Percentiles rank a stretch among this genome's conserved stretches.
phyloP scores from a whole-genome alignment of 2,888 invertebrate genomes.

The Arge pagana region DNA sequence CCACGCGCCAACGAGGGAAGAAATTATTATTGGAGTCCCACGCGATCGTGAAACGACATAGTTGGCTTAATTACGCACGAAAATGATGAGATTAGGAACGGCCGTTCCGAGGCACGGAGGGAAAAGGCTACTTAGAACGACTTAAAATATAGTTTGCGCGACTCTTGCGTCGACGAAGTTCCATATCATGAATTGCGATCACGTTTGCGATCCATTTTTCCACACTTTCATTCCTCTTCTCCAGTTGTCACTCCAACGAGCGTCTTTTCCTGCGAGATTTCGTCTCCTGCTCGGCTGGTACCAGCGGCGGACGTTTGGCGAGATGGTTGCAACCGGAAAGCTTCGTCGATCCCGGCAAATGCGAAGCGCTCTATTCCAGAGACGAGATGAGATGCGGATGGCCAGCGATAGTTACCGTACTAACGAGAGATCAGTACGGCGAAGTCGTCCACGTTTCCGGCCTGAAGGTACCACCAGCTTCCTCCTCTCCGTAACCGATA shows the following conservation, averaged over 20 bases:
- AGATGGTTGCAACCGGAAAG: slow-evolving; percentile 95
- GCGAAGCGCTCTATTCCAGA: slow-evolving; percentile 78
- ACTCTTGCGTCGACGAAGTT: slow-evolving; percentile 32
- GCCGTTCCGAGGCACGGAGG: slow-evolving; percentile 12
- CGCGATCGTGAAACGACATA: no score
- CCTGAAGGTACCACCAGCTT: slow-evolving; percentile 69
- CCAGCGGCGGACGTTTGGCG: slow-evolving; percentile 89
- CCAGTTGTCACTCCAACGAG: slow-evolving; percentile 85
- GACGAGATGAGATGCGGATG: slow-evolving; percentile 78
- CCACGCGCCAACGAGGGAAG: no score
- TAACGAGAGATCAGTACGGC: slow-evolving; percentile 90
- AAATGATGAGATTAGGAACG: slow-evolving; percentile 26
- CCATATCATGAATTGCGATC: slow-evolving; percentile 16
- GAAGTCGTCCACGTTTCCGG: slow-evolving; percentile 83
- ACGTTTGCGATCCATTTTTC: no score
- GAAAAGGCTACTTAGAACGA: slow-evolving; percentile 53
- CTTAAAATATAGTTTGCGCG: slow-evolving; percentile 43
- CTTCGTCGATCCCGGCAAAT: slow-evolving; percentile 85
- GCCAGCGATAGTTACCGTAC: slow-evolving; percentile 80
- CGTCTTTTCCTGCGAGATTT: slow-evolving; percentile 91
- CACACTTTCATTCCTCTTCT: slow-evolving; percentile 44
- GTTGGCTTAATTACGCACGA: no score
- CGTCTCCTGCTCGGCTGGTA: slow-evolving; percentile 82
- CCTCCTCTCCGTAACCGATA: neutral
- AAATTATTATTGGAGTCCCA: no score